These are phyloP conservation scores for Leucophenga maculata DNA, from an alignment of 2,888 invertebrate genomes.

Conservation along the genomic window DNA sequence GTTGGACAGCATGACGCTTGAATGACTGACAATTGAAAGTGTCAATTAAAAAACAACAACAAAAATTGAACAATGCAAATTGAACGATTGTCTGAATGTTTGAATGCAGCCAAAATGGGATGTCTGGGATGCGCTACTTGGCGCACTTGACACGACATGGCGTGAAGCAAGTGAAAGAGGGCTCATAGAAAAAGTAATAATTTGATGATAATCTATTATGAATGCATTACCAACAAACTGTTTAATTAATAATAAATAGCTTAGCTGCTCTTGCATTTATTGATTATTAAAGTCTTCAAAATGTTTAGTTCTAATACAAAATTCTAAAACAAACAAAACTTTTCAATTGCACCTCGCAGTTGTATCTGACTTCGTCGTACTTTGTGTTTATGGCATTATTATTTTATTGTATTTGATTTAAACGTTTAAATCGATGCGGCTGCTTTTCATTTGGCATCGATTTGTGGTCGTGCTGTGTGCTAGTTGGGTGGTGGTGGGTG, in stretches of 20 bases:
- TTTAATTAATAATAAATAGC: too few species aligned
- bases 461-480: constrained; percentile 42
- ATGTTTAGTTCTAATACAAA: too few species aligned
- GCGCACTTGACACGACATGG: constrained; percentile 6
- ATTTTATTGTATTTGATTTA: constrained; percentile 60
- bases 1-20: background rate
- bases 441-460: constrained; percentile 31
- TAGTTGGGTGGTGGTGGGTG: background rate
- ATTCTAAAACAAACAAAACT: too few species aligned
- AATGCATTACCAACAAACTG: too few species aligned
- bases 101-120: background rate
- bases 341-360: too few species aligned
- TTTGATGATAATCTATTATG: too few species aligned
- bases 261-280: too few species aligned
- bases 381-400: constrained; percentile 37
- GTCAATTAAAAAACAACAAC: constrained; percentile 58
- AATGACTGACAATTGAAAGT: constrained; percentile 58
- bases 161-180: background rate
- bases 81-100: background rate
- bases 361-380: background rate
- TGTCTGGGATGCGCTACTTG: background rate
- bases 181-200: too few species aligned
- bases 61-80: constrained; percentile 37
- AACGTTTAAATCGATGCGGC: constrained; percentile 47
- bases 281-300: too few species aligned